phyloP scores from a whole-genome alignment of 2,888 invertebrate species.

The Diabrotica balteata region DNA sequence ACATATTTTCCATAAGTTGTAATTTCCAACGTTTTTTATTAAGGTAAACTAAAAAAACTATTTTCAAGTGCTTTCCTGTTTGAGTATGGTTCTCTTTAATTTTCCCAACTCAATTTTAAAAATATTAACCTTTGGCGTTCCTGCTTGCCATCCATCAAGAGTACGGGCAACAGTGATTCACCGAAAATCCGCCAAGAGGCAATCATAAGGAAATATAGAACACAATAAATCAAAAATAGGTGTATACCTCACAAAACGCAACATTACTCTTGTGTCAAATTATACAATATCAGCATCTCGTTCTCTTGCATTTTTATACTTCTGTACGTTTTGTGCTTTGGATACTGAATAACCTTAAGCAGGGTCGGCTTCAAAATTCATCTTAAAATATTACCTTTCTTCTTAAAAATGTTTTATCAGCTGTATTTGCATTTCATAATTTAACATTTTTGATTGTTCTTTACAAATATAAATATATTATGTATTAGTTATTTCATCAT shows the following conservation, averaged over 20 bases:
- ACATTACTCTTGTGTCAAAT: slow-evolving; percentile 32
- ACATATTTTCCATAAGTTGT: too few relatives aligned
- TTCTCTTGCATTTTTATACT: slow-evolving; percentile 27
- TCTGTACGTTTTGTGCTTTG: slow-evolving; percentile 13
- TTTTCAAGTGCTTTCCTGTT: too few relatives aligned
- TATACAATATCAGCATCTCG: slow-evolving; percentile 29
- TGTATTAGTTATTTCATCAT: too few relatives aligned
- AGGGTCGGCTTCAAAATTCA: not conserved
- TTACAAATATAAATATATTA: too few relatives aligned
- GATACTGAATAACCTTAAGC: slow-evolving; percentile 4
- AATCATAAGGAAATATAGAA: slow-evolving; percentile 18
- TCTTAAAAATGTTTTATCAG: too few relatives aligned
- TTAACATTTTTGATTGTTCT: too few relatives aligned
- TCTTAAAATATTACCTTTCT: not conserved
- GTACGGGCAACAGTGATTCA: slow-evolving; percentile 2
- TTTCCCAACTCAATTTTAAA: too few relatives aligned
- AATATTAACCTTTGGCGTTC: too few relatives aligned
- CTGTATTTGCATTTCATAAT: too few relatives aligned
- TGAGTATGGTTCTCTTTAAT: too few relatives aligned
- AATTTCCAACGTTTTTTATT: too few relatives aligned
- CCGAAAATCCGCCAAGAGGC: slow-evolving; percentile 14
- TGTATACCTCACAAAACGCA: slow-evolving; percentile 24
- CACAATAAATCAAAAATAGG: slow-evolving; percentile 30
- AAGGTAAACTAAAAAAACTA: too few relatives aligned
- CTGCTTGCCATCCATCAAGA: not conserved